phyloP scores from a whole-genome alignment of 1,140 invertebrate genomes.

The Heliothis virescens region DNA sequence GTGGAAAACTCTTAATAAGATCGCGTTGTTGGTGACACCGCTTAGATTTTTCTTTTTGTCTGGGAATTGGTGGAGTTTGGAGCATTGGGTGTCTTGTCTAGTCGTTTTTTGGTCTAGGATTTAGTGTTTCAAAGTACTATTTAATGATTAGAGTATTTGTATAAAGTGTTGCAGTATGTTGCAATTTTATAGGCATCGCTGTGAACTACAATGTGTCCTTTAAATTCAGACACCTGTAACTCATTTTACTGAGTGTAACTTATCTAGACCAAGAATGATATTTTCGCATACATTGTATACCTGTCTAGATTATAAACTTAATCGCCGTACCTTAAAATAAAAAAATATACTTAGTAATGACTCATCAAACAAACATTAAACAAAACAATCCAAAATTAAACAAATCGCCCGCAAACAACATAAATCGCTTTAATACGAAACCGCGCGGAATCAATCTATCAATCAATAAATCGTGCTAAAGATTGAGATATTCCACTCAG shows the following conservation, averaged over 20 bases:
- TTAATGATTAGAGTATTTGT: no score
- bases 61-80: slow-evolving; percentile 9
- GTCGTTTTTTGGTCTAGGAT: no score
- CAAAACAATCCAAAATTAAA: slow-evolving; percentile 8
- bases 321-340: no score
- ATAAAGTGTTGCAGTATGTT: no score
- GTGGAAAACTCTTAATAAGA: slow-evolving; percentile 45
- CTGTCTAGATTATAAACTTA: neutral
- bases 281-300: neutral
- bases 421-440: slow-evolving; percentile 45
- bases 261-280: neutral
- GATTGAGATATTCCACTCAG: slow-evolving; percentile 81
- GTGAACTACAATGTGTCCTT: no score
- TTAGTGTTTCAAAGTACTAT: neutral
- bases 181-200: no score
- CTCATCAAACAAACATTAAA: slow-evolving; percentile 2
- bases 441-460: slow-evolving; percentile 73
- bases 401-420: slow-evolving; percentile 44
- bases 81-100: neutral
- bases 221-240: no score
- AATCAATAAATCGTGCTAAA: slow-evolving; percentile 83
- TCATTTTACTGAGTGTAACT: no score
- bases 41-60: slow-evolving; percentile 35
- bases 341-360: neutral
- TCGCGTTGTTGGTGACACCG: slow-evolving; percentile 9